phyloP scores from a whole-genome alignment of 2,797 vertebrate species.

The Knipowitschia caucasica region DNA sequence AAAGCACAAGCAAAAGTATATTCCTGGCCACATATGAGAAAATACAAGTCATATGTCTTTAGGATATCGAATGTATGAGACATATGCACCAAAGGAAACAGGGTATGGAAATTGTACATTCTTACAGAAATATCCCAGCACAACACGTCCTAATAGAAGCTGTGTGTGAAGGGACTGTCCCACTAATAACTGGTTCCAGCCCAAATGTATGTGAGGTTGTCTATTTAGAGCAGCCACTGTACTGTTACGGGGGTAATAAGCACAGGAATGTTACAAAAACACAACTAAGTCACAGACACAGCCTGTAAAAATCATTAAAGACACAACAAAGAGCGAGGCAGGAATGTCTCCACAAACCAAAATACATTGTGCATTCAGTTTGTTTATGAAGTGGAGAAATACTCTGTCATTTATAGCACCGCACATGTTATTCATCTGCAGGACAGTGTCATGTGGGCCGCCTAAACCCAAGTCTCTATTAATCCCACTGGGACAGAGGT shows the following conservation, averaged over 20 bases:
- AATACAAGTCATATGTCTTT: no score
- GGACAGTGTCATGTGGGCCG: slow-evolving; percentile 67
- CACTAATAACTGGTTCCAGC: slow-evolving; percentile 34
- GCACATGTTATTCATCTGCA: slow-evolving; percentile 71
- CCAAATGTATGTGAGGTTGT: slow-evolving; percentile 40
- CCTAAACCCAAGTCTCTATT: slow-evolving; percentile 62
- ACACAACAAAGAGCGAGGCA: slow-evolving; percentile 65
- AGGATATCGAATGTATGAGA: no score
- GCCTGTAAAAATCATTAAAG: slow-evolving; percentile 70
- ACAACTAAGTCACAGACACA: slow-evolving; percentile 64
- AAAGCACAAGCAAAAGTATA: no score
- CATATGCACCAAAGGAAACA: neutral
- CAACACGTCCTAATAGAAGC: slow-evolving; percentile 22
- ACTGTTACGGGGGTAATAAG: slow-evolving; percentile 48
- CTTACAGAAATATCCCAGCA: neutral
- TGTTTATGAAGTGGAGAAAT: slow-evolving; percentile 71
- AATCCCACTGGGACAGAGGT: slow-evolving; percentile 60
- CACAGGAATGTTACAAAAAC: slow-evolving; percentile 60
- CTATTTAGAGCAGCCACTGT: slow-evolving; percentile 36
- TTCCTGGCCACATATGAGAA: no score
- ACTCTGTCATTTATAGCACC: slow-evolving; percentile 66
- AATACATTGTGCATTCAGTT: slow-evolving; percentile 52
- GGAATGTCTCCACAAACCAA: slow-evolving; percentile 58
- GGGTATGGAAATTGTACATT: neutral
- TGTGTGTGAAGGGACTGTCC: slow-evolving; percentile 26